Base-by-base conservation (phyloP, 2,113 vertebrate genomes). In the Copsychus sechellarum region DNA sequence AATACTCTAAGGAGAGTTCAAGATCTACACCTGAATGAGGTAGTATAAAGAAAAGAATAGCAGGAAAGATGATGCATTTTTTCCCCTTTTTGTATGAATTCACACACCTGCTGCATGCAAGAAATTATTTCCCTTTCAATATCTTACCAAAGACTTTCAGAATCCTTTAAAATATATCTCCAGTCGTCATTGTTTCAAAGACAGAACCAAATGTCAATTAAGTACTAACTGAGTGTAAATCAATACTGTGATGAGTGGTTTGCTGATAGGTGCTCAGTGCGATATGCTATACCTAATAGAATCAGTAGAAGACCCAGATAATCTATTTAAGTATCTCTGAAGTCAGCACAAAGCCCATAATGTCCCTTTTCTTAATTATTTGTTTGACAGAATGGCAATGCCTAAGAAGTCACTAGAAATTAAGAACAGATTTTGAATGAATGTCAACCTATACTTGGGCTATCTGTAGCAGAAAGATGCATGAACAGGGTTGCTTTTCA, bases 181-280 rank as follows among this genome's bases (percentile, higher is more conserved):
- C 17, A 72, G 36, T 19, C 16, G 12, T 77, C 38, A 40, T n/a
- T 69, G 54, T 82, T 91, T 82, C 70, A 73, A 94, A 94, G 81
- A 38, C 71, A 88, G 80, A 85, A 85, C 2, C 66, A 77, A 89
- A 92, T 65, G 72, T 73, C 81, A 82, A 54, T 93, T 92, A 85
- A 89, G 50, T 66, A 36, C 38, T 78, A 86, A 73, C 29, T 60
- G 78, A 90, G 92, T 80, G 45, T 69, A 72, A 85, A 93, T 95
- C 89, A 65, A 92, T 94, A 76, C n/a, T 65, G 38, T 72, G 65
- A 81, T 86, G 73, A 96, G 73, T 87, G 86, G 14, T 82, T 83
- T 93, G 74, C 31, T 93, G 58, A 67, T 74, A 90, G 74, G 26
- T 73, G 28, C 56, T 90, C 81, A 51, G 22, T 47, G 66, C 74